These are phyloP conservation scores for Styela clava DNA, from an alignment of 23 tunicate species.

Conservation along the genomic window DNA sequence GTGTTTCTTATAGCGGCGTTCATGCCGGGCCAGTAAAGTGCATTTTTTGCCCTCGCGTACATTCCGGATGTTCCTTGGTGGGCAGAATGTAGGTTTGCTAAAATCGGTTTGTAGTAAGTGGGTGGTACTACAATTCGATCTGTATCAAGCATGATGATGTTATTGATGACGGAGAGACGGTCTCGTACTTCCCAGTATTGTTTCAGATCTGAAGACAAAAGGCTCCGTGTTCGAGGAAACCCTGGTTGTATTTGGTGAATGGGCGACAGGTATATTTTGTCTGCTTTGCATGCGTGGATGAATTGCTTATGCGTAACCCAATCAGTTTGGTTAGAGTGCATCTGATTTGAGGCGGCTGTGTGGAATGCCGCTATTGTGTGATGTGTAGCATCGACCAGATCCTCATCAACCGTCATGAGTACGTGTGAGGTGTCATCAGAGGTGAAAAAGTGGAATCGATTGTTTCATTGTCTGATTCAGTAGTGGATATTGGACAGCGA, in stretches of 20 bases:
- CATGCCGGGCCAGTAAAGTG: not conserved
- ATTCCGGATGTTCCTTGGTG: not conserved
- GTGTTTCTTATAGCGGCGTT: not conserved
- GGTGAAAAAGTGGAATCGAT: not conserved
- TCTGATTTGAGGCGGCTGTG: not conserved
- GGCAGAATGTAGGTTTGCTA: not conserved
- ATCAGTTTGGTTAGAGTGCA: not conserved
- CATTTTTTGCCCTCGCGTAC: not conserved
- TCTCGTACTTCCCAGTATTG: not conserved
- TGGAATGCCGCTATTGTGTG: not conserved
- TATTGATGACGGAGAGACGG: not conserved
- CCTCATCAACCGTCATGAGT: not conserved
- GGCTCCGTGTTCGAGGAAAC: not conserved
- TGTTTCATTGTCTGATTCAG: not conserved
- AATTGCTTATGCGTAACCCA: not conserved
- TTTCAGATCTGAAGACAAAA: not conserved
- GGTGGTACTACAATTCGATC: not conserved
- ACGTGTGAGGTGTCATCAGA: not conserved
- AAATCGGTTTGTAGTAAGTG: not conserved
- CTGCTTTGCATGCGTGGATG: not conserved
- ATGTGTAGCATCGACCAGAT: not conserved
- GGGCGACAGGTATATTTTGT: not conserved
- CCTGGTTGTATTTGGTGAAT: not conserved
- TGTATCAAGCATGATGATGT: not conserved
- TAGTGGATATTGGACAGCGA: not conserved